phyloP scores from a whole-genome alignment of 2,888 invertebrate genomes.

The Trissolcus japonicus region DNA sequence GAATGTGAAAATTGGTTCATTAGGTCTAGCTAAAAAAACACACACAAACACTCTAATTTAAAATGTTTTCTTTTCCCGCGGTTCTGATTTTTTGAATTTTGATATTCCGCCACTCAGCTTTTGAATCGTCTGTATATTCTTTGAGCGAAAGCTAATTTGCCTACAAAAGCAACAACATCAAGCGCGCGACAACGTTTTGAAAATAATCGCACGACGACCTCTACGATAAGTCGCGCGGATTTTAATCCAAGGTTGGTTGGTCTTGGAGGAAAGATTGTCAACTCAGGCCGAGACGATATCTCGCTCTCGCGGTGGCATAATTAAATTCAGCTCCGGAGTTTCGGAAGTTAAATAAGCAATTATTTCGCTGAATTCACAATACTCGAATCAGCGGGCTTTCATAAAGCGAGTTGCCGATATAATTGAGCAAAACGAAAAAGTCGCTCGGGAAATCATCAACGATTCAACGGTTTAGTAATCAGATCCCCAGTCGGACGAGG shows the following conservation, averaged over 20 bases:
- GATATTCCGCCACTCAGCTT: too few species aligned
- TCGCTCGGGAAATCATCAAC: conserved; percentile 17
- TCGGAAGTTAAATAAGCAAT: conserved; percentile 40
- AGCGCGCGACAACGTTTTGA: too few species aligned
- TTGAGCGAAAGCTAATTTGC: too few species aligned
- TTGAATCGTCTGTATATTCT: too few species aligned
- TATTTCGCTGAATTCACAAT: conserved; percentile 24
- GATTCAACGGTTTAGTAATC: conserved; percentile 19
- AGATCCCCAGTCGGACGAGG: background rate
- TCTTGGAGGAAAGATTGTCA: conserved; percentile 1
- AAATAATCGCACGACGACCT: too few species aligned
- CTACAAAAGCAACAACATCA: too few species aligned
- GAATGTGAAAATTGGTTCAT: conserved; percentile 24
- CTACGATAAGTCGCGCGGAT: background rate
- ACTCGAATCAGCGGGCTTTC: conserved; percentile 21
- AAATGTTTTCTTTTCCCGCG: background rate
- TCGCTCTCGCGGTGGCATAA: conserved; percentile 18
- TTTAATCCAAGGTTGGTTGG: background rate
- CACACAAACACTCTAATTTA: conserved; percentile 1
- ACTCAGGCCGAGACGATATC: background rate
- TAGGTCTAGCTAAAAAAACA: conserved; percentile 9
- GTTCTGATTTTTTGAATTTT: too few species aligned
- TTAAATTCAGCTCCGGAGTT: conserved; percentile 30
- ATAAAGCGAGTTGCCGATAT: conserved; percentile 14
- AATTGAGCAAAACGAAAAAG: conserved; percentile 23